Conservation (phyloP, 2,797 vertebrate genomes). For the Antennarius maculatus region DNA sequence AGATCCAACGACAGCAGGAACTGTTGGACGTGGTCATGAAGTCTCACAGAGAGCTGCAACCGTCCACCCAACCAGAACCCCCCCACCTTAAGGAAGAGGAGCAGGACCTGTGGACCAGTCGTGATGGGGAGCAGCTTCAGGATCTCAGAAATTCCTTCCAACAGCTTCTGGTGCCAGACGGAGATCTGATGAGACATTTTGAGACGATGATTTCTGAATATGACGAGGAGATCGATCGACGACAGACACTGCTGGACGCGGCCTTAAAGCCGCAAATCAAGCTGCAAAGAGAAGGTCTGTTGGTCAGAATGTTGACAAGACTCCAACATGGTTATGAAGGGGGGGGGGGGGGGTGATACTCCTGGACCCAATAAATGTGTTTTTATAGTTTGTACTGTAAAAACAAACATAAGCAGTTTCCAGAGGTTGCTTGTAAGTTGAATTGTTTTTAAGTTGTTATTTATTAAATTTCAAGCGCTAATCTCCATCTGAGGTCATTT, state of each 20-base stretch:
- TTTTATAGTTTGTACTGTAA: too few species aligned
- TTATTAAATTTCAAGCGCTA: too few species aligned
- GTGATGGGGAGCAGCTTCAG: neutral
- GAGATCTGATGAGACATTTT: neutral
- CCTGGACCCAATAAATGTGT: too few species aligned
- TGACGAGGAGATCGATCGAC: neutral
- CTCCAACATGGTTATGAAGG: too few species aligned
- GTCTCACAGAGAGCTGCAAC: neutral
- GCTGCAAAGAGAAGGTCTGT: conserved; percentile 2
- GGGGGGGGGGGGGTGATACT: too few species aligned
- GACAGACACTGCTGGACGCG: neutral
- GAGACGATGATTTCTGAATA: neutral
- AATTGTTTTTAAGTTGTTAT: too few species aligned
- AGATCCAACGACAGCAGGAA: neutral
- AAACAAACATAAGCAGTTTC: too few species aligned
- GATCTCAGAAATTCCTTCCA: neutral
- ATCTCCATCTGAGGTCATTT: too few species aligned
- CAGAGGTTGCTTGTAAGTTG: too few species aligned
- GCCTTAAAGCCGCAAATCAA: neutral
- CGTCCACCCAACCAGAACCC: neutral
- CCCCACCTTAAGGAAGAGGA: neutral
- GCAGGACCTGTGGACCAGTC: neutral
- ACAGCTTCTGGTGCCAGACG: neutral
- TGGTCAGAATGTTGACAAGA: neutral
- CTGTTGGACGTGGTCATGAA: neutral